Percentiles rank a stretch among this genome's conserved stretches.
Evolutionary conservation across 2,113 vertebrate genomes (phyloP).

Genomic region (Mixornis gularis): DNA sequence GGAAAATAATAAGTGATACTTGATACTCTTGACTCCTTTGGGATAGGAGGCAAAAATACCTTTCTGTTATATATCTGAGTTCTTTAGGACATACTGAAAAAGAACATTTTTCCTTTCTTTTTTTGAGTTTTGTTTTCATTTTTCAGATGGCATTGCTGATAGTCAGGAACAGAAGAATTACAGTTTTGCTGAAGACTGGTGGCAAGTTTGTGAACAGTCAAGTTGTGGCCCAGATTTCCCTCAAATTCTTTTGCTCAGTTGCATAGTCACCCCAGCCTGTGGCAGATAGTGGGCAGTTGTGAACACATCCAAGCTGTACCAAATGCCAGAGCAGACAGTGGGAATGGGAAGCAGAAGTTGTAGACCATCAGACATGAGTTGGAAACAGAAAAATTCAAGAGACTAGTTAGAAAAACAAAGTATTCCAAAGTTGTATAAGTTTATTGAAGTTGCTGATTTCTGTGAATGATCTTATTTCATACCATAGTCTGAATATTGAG

Average conservation of each 20-base stretch:
- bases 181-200: background rate
- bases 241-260: background rate
- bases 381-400: background rate
- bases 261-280: background rate
- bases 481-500: background rate
- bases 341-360: background rate
- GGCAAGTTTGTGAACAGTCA: background rate
- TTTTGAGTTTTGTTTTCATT: background rate
- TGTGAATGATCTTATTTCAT: background rate
- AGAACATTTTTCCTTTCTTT: accelerated
- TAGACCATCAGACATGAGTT: background rate
- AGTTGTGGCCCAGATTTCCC: background rate
- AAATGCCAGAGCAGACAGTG: background rate
- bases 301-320: background rate
- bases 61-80: background rate
- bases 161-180: background rate
- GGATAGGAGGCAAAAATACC: background rate
- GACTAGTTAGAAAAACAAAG: background rate
- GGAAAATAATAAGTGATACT: background rate
- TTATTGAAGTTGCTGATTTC: background rate
- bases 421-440: background rate
- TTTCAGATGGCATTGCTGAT: background rate
- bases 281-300: background rate
- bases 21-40: background rate
- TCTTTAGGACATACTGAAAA: background rate